A percentile compares a stretch with the other conserved stretches of the same genome.
phyloP scores from a whole-genome alignment of 2,888 invertebrate species.

The Polyploca ridens region DNA sequence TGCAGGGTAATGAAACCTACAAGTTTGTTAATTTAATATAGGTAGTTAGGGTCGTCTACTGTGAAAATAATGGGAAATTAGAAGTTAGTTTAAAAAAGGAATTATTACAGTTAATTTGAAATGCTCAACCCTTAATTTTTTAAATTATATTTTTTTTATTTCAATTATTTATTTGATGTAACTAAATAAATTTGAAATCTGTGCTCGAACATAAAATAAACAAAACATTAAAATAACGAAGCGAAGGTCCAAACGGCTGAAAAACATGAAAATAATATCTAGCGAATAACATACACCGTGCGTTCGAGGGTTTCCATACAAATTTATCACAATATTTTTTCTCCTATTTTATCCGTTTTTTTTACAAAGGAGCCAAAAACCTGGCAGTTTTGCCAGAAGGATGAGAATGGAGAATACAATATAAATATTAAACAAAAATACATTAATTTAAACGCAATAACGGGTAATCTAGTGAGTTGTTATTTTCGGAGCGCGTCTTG shows the following conservation, averaged over 20 bases:
- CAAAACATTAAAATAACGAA: conserved; percentile 6
- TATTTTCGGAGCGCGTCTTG: too few species aligned
- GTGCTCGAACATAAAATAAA: conserved; percentile 4
- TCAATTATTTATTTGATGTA: not conserved
- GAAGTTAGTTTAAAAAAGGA: not conserved
- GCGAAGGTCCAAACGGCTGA: conserved; percentile 4
- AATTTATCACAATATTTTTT: not conserved
- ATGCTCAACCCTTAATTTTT: not conserved
- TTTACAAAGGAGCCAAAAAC: too few species aligned
- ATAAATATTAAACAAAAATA: too few species aligned
- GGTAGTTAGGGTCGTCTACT: not conserved
- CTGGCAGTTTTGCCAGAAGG: too few species aligned
- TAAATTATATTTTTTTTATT: not conserved
- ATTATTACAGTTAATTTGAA: not conserved
- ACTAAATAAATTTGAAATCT: not conserved
- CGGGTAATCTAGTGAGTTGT: too few species aligned
- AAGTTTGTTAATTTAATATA: not conserved
- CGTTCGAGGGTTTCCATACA: conserved; percentile 1
- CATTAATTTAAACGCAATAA: too few species aligned
- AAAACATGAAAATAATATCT: conserved; percentile 6
- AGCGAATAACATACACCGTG: conserved; percentile 1
- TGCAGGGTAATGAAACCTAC: not conserved
- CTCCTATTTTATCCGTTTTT: too few species aligned
- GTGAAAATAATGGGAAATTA: not conserved
- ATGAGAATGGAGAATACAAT: too few species aligned